Percentiles rank a stretch among this genome's conserved stretches.
phyloP scores from a whole-genome alignment of 2,797 vertebrate species.

The Coccyzus lansbergi region DNA sequence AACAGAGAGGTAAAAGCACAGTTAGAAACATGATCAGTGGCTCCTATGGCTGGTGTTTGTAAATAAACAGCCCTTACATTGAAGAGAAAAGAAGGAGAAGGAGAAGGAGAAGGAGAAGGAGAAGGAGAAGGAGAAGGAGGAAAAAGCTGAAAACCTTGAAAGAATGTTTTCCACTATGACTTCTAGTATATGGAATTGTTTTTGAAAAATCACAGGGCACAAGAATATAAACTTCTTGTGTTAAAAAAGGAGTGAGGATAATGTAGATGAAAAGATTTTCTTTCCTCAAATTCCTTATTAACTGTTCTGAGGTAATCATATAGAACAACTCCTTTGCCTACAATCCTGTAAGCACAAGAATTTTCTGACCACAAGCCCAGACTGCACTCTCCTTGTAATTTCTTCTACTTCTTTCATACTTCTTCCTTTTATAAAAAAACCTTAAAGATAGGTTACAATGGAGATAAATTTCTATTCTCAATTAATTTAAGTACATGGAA shows the following conservation, averaged over 20 bases:
- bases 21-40: neutral
- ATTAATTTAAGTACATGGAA: neutral
- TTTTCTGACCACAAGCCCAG: neutral
- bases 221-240: neutral
- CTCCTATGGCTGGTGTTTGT: neutral
- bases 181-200: neutral
- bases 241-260: neutral
- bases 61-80: neutral
- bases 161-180: neutral
- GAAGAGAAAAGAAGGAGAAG: fast-evolving
- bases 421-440: neutral
- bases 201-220: neutral
- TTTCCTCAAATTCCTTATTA: neutral
- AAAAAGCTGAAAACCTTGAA: neutral
- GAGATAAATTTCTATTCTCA: neutral
- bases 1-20: neutral
- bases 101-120: neutral
- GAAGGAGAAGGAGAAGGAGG: too few relatives aligned
- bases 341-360: neutral
- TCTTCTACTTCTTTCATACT: neutral
- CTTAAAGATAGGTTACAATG: neutral
- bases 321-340: neutral
- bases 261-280: neutral
- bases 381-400: neutral
- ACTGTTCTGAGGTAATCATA: neutral